Evolutionary conservation across 2,113 vertebrate species (phyloP), one percentile per base, ranked within the genome.

Genomic region (Halcyon senegalensis): DNA sequence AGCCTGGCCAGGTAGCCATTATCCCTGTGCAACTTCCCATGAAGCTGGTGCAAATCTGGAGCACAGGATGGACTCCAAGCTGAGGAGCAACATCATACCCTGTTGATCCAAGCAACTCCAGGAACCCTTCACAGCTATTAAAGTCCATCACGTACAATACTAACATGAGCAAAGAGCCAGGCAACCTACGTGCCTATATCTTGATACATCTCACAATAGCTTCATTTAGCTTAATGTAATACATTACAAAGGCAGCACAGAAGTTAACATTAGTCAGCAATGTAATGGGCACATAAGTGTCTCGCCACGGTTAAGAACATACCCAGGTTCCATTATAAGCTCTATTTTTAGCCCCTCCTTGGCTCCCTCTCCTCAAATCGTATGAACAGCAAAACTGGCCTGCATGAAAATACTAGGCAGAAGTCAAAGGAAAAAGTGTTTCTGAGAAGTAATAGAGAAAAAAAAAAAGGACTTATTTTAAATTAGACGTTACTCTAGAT

Each of bases 211-310:
- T 58, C 83, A 83, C 87, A 79, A 92, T 37, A 92, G 90, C 69
- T 92, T 96, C 95, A 96, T 97, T 96, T 91, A 91, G 91, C 95
- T 96, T 97, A 96, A 96, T 95, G 96, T 80, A 96, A 94, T 63
- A 78, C 91, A 95, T 95, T 94, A 93, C 90, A 94, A 89, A 92
- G 81, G 91, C 91, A 94, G 93, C 89, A 95, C 70, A 93, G 74
- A 89, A 94, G 91, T 97, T 96, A 96, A 95, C 87, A 75, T 87
- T 95, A 94, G 96, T 94, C 95, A 96, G 96, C 96, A 97, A 39
- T 74, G 76, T 96, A 96, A 96, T 94, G 94, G 93, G 96, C 91
- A 87, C 94, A 77, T 93, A 97, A 96, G 91, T 85, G 91, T 96
- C 91, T 96, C 50, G 3, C 93, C 89, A 85, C 16, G 67, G 89